Evolutionary conservation across 2,797 vertebrate genomes (phyloP), one percentile per base, ranked within the genome.

Genomic region (Oreonectes daqikongensis): DNA sequence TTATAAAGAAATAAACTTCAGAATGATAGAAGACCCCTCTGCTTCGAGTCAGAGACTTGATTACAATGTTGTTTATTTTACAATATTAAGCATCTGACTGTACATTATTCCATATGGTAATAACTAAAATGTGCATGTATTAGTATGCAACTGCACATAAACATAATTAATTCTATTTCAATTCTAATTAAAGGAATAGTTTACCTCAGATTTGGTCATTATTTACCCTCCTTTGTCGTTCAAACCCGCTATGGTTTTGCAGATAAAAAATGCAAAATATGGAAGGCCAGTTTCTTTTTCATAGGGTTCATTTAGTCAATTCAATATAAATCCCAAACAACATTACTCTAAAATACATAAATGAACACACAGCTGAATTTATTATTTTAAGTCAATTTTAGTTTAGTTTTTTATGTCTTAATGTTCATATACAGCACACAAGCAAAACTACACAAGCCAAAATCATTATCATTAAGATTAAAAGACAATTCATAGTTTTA

Each of bases 401-500:
- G 9, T 35, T n/a, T n/a, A n/a, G 32, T 35, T 8, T 1, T 35
- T 32, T 32, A 32, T 0, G 35, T 35, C 8, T 9, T 35, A 9
- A 10, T 35, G 35, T 35, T 10, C 35, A 10, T 35, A 10, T 35
- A 10, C 35, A 35, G 35, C 10, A 10, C 35, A 35, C 8, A 35
- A 35, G 35, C 35, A 35, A 35, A 35, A 35, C 35, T 28, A 32
- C 12, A 26, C n/a, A 60, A 60, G 59, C 18, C 3, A 60, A 60
- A 60, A 32, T 35, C 35, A 35, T 35, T 10, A 35, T 32, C 26
- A 61, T 60, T 60, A 10, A 12, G 2, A 14, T n/a, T 15, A 26
- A 73, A 70, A 67, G 30, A 53, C 42, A 28, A 77, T 26, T 30
- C 8, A 55, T 60, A 69, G 48, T 71, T 28, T 55, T 24, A 24